Evolutionary conservation across 2,888 invertebrate genomes (phyloP).

Genomic region (Emmelina monodactyla): DNA sequence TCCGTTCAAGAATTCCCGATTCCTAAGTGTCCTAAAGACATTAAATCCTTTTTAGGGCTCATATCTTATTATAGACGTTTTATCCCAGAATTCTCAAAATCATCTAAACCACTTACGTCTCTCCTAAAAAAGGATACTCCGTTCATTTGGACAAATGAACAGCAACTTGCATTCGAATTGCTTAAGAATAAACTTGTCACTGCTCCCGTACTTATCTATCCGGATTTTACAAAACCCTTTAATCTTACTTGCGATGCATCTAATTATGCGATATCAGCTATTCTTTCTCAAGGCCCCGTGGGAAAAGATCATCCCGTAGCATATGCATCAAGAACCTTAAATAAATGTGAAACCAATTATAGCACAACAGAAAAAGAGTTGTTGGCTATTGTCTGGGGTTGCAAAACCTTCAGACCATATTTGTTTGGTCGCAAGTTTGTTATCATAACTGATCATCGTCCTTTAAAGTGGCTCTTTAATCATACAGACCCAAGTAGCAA

Average conservation of each 20-base stretch:
- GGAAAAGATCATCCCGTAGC: conserved; percentile 18
- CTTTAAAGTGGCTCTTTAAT: conserved; percentile 16
- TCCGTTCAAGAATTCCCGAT: conserved; percentile 13
- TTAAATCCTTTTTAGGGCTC: conserved; percentile 26
- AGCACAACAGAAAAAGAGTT: conserved; percentile 10
- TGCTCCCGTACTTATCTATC: conserved; percentile 25
- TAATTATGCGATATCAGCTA: conserved; percentile 19
- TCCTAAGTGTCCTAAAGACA: conserved; percentile 17
- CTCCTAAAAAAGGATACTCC: conserved; percentile 17
- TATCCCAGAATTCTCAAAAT: conserved; percentile 24
- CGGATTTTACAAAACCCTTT: conserved; percentile 24
- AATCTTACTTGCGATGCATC: conserved; percentile 21
- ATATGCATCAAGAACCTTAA: conserved; percentile 10
- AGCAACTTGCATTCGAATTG: conserved; percentile 16
- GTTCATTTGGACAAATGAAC: conserved; percentile 16
- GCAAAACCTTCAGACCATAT: conserved; percentile 13
- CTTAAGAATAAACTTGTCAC: conserved; percentile 14
- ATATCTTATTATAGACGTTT: conserved; percentile 30
- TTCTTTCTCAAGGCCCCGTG: conserved; percentile 20
- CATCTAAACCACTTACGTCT: conserved; percentile 18
- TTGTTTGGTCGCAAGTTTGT: conserved; percentile 13
- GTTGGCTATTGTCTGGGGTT: conserved; percentile 9
- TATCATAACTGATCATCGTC: conserved; percentile 16
- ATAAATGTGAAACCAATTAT: conserved; percentile 11
- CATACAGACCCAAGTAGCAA: conserved; percentile 13